Percentiles rank a stretch among this genome's conserved stretches.
These are phyloP conservation scores for Uropsilus gracilis DNA, from an alignment of 2,113 vertebrate genomes.

Conservation along the genomic window DNA sequence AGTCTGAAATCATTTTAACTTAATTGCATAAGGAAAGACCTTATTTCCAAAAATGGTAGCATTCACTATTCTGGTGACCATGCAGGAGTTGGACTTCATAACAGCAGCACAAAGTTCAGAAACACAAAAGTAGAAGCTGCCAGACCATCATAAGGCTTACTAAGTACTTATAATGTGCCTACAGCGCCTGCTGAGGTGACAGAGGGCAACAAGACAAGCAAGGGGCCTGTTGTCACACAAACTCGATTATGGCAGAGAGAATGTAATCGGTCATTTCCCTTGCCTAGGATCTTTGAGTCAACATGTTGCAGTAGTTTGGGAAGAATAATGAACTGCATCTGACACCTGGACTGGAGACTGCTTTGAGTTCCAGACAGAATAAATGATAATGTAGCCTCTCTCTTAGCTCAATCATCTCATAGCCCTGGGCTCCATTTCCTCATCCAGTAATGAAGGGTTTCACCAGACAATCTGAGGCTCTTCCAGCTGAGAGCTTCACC, in stretches of 20 bases:
- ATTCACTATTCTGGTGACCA: not conserved
- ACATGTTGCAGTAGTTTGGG: not conserved
- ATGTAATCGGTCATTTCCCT: not conserved
- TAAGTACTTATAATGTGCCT: not conserved
- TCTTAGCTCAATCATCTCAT: not conserved
- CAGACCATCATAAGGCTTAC: not conserved
- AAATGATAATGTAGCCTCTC: not conserved
- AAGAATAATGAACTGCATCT: conserved; percentile 18
- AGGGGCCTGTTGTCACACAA: not conserved
- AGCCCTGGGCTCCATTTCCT: not conserved
- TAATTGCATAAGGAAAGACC: not conserved
- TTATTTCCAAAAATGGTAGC: not conserved
- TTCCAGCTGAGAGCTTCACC: not conserved
- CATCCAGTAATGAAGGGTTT: not conserved
- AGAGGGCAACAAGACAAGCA: not conserved
- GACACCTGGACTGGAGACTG: not conserved
- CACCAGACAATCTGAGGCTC: not conserved
- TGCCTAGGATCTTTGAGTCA: not conserved
- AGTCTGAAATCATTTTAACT: not conserved
- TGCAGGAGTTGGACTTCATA: not conserved
- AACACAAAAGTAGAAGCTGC: not conserved
- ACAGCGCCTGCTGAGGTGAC: not conserved
- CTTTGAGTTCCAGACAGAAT: conserved; percentile 15
- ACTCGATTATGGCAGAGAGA: not conserved
- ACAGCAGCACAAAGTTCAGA: not conserved